Conservation (phyloP, 2,797 vertebrate species). For the Pogoniulus pusillus region DNA sequence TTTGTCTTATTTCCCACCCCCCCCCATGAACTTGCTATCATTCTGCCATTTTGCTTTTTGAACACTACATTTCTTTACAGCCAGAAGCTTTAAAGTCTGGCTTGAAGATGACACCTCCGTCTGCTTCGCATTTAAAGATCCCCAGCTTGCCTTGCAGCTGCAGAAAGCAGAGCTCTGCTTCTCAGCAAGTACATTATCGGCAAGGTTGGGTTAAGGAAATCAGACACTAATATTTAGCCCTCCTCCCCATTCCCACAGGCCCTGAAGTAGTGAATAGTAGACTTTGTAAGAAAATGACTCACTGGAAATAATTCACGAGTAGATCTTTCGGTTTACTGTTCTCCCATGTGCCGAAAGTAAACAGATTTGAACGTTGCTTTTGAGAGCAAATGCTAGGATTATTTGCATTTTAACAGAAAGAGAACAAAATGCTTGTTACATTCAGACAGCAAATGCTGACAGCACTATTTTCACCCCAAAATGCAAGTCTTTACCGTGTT, state of each 20-base stretch:
- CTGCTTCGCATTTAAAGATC: neutral
- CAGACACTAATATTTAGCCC: conserved; percentile 1
- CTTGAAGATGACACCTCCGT: neutral
- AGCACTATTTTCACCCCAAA: neutral
- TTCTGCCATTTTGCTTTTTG: neutral
- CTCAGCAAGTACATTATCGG: neutral
- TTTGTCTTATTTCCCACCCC: neutral
- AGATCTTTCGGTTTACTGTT: conserved; percentile 37
- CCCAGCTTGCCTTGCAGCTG: neutral
- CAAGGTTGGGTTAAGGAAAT: neutral
- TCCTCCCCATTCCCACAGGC: neutral
- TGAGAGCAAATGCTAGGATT: conserved; percentile 7
- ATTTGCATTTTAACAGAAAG: conserved; percentile 26
- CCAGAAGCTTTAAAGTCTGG: neutral
- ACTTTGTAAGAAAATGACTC: conserved; percentile 54
- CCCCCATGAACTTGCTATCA: neutral
- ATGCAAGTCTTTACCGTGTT: neutral
- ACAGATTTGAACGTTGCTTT: conserved; percentile 28
- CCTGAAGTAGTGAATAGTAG: neutral
- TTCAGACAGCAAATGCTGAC: conserved; percentile 19
- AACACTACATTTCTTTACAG: neutral
- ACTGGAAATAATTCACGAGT: conserved; percentile 47
- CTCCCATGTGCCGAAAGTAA: conserved; percentile 40
- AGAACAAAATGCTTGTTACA: conserved; percentile 28
- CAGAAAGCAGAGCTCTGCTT: neutral